phyloP scores from a whole-genome alignment of 2,113 vertebrate species.

The Sakesphorus luctuosus region DNA sequence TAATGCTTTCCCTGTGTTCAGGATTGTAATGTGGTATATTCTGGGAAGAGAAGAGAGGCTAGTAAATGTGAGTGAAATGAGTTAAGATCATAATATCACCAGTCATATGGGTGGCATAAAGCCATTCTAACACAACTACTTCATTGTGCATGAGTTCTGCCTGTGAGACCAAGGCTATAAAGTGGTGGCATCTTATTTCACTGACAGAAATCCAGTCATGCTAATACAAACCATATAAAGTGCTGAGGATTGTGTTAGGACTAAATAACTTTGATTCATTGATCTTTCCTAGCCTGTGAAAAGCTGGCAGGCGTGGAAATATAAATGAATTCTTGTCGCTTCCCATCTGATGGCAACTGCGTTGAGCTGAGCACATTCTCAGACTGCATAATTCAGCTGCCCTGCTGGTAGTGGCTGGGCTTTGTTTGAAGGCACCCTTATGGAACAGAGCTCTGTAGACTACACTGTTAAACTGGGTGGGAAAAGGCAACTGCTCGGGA shows the following conservation, averaged over 20 bases:
- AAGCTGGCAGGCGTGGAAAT: background rate
- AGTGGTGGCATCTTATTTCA: constrained; percentile 56
- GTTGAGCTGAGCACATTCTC: background rate
- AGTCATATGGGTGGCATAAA: constrained; percentile 14
- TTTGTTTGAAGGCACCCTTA: background rate
- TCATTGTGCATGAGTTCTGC: constrained; percentile 27
- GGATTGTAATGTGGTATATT: background rate
- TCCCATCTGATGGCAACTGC: background rate
- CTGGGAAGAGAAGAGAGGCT: background rate
- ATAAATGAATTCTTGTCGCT: background rate
- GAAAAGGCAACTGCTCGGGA: background rate
- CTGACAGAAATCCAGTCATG: constrained; percentile 10
- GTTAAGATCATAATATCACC: background rate
- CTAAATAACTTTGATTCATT: constrained; percentile 20
- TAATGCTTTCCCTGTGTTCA: constrained; percentile 6
- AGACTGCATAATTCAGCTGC: background rate
- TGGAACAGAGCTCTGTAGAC: background rate
- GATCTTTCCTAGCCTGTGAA: background rate
- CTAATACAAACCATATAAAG: constrained; percentile 7
- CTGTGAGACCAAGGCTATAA: background rate
- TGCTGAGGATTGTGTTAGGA: background rate
- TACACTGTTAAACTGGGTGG: background rate
- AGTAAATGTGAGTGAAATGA: background rate
- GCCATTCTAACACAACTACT: constrained; percentile 36
- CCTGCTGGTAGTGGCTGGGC: background rate